Percentiles rank a stretch among this genome's conserved stretches.
Conservation (phyloP, 2,113 vertebrate species). For the Atlantisia rogersi region DNA sequence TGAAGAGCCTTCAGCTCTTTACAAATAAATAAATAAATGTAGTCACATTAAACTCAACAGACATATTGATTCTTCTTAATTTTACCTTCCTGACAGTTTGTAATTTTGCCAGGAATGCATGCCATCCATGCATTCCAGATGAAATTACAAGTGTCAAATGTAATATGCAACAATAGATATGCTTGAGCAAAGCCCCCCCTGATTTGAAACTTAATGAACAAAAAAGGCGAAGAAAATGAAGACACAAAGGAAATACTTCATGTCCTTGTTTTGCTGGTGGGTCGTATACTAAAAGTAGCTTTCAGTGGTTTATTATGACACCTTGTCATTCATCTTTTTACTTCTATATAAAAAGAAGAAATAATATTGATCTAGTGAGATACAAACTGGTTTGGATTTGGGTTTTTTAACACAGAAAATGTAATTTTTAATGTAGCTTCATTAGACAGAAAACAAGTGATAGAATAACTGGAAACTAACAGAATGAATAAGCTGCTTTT, state of each 20-base stretch:
- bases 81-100: not conserved
- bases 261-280: not conserved
- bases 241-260: not conserved
- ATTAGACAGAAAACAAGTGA: not conserved
- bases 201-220: slow-evolving; percentile 26
- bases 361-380: not conserved
- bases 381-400: not conserved
- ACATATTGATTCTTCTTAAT: slow-evolving; percentile 2
- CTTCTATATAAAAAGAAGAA: not conserved
- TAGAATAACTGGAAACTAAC: not conserved
- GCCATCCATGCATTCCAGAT: not conserved
- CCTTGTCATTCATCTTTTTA: not conserved
- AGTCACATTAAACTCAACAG: not conserved
- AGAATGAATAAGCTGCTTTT: not conserved
- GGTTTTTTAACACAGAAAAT: not conserved
- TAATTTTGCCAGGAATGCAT: not conserved
- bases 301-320: not conserved
- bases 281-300: not conserved
- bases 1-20: not conserved
- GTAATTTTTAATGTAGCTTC: not conserved
- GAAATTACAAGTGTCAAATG: not conserved
- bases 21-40: not conserved
- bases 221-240: not conserved
- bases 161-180: not conserved
- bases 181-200: not conserved